Evolutionary conservation across 2,888 invertebrate genomes (phyloP), one percentile per base, ranked within the genome.

Genomic region (Mesorhabditis spiculigera): DNA sequence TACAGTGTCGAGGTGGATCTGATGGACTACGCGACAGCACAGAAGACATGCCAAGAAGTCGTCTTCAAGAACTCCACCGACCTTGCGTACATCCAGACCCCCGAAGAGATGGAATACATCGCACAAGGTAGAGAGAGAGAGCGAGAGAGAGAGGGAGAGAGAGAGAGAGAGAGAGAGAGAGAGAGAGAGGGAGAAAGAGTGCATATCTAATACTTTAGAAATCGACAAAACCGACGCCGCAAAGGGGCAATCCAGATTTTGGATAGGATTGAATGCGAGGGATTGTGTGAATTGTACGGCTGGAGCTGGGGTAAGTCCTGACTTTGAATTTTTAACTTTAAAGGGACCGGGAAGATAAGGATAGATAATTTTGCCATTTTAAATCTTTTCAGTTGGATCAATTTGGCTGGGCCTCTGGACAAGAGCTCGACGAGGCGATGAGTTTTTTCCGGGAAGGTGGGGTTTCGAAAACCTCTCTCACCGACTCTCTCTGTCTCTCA

Each of bases 141-240:
- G 43, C 10, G 43, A 43, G 16, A 28, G 5, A 43, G 8, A 43
- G 28, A 28, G 28, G 3, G 43, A 44, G 5, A 65, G 43, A 43
- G 43, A 65, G 43, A 42, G 45, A 45, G 16, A 43, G 13, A 65
- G 43, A 65, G 43, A 42, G 6, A 65, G 65, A 65, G 5, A 28
- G 5, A 43, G 13, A 43, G 45, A 65, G 45, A 44, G 43, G 44
- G 65, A 42, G 65, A 65, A 5, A 44, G 43, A n/a, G 65, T 43
- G 10, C 63, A 62, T 41, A 16, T 62, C 41, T 16, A 62, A 62
- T 62, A 42, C 16, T 41, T 16, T 62, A 28, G 63, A 42, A 62
- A 62, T 16, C 63, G 63, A 62, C 63, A 62, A 16, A 62, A 42
- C 63, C 16, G 28, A 28, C 63, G 41, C 63, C 16, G 58, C 58